Base-by-base conservation (phyloP, 2,797 vertebrate genomes). In the Alca torda region DNA sequence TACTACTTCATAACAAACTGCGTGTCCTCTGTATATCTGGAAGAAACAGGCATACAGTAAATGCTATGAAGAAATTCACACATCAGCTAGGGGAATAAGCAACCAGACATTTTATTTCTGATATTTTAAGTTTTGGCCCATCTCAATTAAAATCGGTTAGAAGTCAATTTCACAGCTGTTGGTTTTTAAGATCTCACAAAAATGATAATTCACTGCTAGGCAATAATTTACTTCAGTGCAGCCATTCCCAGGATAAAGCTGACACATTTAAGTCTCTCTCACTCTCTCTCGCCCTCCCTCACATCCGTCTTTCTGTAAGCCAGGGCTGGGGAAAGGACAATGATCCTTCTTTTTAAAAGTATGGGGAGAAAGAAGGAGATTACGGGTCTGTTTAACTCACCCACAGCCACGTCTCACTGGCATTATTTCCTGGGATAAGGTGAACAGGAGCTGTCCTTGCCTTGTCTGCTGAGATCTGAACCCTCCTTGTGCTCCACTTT, bases 141-240 rank as follows among this genome's bases (percentile, higher is more conserved):
- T 97, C 94, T 97, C 97, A 98, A 96, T 98, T 98, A 98, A 97
- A 96, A 98, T 98, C 39, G 1, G 96, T 97, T 96, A 97, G 96
- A 98, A 98, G 97, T 97, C 98, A 98, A 98, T 98, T 98, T 98
- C 98, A 98, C 97, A 98, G 98, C 94, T 96, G 90, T 67, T 98
- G 97, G 91, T 89, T 98, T 98, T 97, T 97, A 97, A 98, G 98
- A 98, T 98, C 87, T 96, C 94, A 12, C 24, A 90, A 97, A 98
- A 97, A 97, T 63, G 97, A 98, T 97, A 98, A 98, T 97, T 96
- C 65, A 80, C 81, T 76, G 90, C 59, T 75, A 97, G 96, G 95
- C 95, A 93, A 91, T 95, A 73, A 79, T 91, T 97, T 96, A 96
- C 87, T 93, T 90, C 46, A 92, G 63, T 67, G 92, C 80, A 93